A percentile compares a stretch with the other conserved stretches of the same genome.
Evolutionary conservation across 2,113 vertebrate species (phyloP).

Genomic region (Neodon shergylaensis): DNA sequence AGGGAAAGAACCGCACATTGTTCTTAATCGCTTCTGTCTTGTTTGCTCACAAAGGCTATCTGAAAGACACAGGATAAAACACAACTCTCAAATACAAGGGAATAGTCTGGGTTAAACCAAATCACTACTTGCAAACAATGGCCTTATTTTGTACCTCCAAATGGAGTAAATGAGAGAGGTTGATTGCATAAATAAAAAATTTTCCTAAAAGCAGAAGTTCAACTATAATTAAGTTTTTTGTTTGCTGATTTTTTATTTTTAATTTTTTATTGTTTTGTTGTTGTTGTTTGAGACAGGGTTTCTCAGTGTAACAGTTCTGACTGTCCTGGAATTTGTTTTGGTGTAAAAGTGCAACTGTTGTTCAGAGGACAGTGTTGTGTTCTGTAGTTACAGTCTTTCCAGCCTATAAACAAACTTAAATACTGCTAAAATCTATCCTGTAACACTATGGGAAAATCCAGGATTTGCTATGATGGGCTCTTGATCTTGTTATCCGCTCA

Average conservation of each 20-base stretch:
- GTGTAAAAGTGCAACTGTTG: background rate
- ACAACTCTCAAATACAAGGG: background rate
- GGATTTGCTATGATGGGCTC: background rate
- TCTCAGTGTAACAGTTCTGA: too few relatives aligned
- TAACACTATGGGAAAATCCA: background rate
- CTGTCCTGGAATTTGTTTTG: too few relatives aligned
- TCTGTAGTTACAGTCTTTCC: background rate
- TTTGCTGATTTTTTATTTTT: too few relatives aligned
- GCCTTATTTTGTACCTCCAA: background rate
- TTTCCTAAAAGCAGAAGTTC: constrained; percentile 30
- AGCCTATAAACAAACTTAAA: background rate
- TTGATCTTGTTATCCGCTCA: constrained; percentile 6
- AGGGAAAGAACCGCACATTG: background rate
- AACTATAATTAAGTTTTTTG: background rate
- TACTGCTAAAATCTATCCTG: background rate
- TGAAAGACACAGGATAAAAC: background rate
- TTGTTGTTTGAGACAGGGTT: too few relatives aligned
- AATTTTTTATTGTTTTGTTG: too few relatives aligned
- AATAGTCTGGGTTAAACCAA: background rate
- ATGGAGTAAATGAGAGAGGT: background rate
- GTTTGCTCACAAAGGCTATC: background rate
- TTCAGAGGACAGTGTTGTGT: background rate
- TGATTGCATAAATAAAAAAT: constrained; percentile 22
- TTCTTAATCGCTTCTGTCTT: background rate
- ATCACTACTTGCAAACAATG: background rate